Evolutionary conservation across 2,797 vertebrate genomes (phyloP), one percentile per base, ranked within the genome.

Genomic region (Carduelis carduelis): DNA sequence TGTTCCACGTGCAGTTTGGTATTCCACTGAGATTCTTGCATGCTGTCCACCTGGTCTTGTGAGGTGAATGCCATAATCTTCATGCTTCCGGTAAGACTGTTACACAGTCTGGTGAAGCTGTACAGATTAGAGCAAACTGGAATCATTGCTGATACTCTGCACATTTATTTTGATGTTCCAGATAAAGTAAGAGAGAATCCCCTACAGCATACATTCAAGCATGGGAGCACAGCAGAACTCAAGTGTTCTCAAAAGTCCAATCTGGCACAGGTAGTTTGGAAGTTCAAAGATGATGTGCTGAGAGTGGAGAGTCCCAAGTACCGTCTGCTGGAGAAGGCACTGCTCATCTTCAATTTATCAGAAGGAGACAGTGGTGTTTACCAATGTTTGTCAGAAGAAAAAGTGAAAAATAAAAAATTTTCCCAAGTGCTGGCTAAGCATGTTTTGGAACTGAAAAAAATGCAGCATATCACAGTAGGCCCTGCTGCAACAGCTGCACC

Each of bases 321-420:
- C 94, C 98, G 98, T 84, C 97, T 99, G 63, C 96, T 99, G 77
- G 98, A 99, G 87, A 98, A 97, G 15, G 98, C 98, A 6, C 95
- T 99, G 95, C 98, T 99, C 10, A 98, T 99, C 95, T 99, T 99
- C 98, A 99, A 99, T 96, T 98, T 99, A 80, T 98, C 98, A 0
- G 98, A 98, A 3, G 98, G 98, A 75, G 99, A 99, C 96, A 98
- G 98, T 7, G 99, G 99, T 22, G 97, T 96, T 64, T 99, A 99
- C 60, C 98, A 99, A 79, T 99, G 99, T 97, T 98, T 99, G 98
- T 98, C 98, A 1, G 97, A 99, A 92, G 99, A 99, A 93, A 93
- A 95, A 86, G 97, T 98, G 17, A 98, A 96, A 7, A 98, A 98
- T 39, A 99, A 98, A 95, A 99, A 98, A 39, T 98, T 99, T 91